Percentiles rank a stretch among this genome's conserved stretches.
phyloP scores from a whole-genome alignment of 2,888 invertebrate species.

The Balanococcus diminutus region DNA sequence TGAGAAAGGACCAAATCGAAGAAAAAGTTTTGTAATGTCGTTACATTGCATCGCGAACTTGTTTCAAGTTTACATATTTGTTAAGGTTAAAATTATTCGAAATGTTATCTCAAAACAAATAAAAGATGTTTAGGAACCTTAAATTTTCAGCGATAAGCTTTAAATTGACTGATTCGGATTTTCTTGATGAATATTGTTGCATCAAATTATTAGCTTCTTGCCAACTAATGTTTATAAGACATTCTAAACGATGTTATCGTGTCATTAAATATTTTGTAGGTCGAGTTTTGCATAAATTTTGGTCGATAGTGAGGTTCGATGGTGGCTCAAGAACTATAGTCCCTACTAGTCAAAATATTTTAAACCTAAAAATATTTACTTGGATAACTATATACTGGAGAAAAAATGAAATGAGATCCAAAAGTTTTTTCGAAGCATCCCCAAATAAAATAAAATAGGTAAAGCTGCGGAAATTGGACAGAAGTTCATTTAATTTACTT shows the following conservation, averaged over 20 bases:
- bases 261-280: slow-evolving; percentile 1
- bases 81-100: neutral
- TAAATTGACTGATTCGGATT: neutral
- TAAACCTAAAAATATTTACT: no score
- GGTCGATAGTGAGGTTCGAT: neutral
- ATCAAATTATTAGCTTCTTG: neutral
- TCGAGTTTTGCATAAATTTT: neutral
- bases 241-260: neutral
- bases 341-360: no score
- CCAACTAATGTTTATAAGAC: neutral
- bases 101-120: neutral
- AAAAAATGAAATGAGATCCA: no score
- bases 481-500: neutral
- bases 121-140: neutral
- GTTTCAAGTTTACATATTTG: slow-evolving; percentile 6
- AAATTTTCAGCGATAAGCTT: slow-evolving; percentile 6
- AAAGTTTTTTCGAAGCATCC: neutral
- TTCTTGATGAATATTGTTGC: neutral
- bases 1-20: neutral
- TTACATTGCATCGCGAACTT: neutral
- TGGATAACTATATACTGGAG: no score
- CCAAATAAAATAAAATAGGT: neutral
- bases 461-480: no score
- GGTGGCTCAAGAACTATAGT: neutral
- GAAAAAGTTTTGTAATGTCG: neutral